These are phyloP conservation scores for Emys orbicularis DNA, from an alignment of 2,797 vertebrate species.

Conservation along the genomic window DNA sequence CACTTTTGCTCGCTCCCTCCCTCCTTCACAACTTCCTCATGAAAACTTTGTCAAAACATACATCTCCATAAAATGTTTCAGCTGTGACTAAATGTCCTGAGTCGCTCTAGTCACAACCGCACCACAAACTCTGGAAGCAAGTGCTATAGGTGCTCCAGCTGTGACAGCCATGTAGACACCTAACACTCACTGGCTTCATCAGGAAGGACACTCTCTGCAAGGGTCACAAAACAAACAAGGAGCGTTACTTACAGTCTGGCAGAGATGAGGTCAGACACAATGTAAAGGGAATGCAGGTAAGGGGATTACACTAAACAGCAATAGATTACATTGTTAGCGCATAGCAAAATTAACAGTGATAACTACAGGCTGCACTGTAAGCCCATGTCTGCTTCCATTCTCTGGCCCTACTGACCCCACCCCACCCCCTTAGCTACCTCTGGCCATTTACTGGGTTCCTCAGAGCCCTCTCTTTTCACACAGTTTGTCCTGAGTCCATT, in stretches of 20 bases:
- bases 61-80: neutral
- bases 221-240: neutral
- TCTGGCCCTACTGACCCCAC: neutral
- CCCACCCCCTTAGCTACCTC: neutral
- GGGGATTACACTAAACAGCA: neutral
- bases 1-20: too few species aligned
- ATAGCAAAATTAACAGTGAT: neutral
- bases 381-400: neutral
- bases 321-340: neutral
- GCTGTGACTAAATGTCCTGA: neutral
- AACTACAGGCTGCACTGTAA: neutral
- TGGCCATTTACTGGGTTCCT: neutral
- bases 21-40: neutral
- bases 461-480: neutral
- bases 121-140: neutral
- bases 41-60: neutral
- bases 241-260: neutral
- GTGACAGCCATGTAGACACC: neutral
- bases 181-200: neutral
- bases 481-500: neutral
- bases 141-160: neutral
- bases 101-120: neutral
- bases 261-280: neutral
- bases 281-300: neutral
- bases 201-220: neutral